phyloP scores from a whole-genome alignment of 2,888 invertebrate species.

The Melieria omissa region DNA sequence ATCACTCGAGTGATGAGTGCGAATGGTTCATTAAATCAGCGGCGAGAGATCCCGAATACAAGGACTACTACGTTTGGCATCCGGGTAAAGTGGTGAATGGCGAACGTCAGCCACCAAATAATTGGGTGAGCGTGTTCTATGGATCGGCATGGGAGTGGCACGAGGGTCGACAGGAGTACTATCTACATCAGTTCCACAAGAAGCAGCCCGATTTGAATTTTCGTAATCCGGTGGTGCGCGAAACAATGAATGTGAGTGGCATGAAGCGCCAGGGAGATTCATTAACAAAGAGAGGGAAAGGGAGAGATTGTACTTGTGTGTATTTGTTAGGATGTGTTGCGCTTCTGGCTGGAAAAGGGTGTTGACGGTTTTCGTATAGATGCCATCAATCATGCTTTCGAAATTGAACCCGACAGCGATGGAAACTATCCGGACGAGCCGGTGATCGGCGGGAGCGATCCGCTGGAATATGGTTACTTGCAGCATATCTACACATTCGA shows the following conservation, averaged over 20 bases:
- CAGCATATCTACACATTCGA: slow-evolving; percentile 72
- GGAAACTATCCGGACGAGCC: slow-evolving; percentile 69
- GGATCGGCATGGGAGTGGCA: slow-evolving; percentile 77
- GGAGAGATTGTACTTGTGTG: not conserved
- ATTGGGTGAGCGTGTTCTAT: slow-evolving; percentile 73
- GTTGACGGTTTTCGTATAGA: slow-evolving; percentile 83
- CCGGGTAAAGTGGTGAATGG: slow-evolving; percentile 67
- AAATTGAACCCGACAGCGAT: slow-evolving; percentile 51
- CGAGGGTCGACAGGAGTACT: slow-evolving; percentile 70
- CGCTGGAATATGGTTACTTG: slow-evolving; percentile 70
- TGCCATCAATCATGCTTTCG: slow-evolving; percentile 68
- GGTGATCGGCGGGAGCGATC: slow-evolving; percentile 66
- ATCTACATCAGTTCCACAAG: slow-evolving; percentile 73
- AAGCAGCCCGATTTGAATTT: slow-evolving; percentile 77
- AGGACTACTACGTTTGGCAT: slow-evolving; percentile 82
- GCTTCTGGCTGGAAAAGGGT: slow-evolving; percentile 81
- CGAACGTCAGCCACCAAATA: slow-evolving; percentile 72
- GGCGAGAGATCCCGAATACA: slow-evolving; percentile 72
- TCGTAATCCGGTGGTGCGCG: slow-evolving; percentile 67
- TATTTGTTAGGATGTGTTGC: slow-evolving; percentile 69
- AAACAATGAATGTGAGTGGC: slow-evolving; percentile 60
- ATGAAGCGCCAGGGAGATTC: not conserved
- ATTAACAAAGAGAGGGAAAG: slow-evolving; percentile 44
- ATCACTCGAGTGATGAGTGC: slow-evolving; percentile 78
- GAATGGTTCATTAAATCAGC: slow-evolving; percentile 70